Conservation (phyloP, 35 echinoderm and acorn worm species). For the Ophioderma brevispina region DNA sequence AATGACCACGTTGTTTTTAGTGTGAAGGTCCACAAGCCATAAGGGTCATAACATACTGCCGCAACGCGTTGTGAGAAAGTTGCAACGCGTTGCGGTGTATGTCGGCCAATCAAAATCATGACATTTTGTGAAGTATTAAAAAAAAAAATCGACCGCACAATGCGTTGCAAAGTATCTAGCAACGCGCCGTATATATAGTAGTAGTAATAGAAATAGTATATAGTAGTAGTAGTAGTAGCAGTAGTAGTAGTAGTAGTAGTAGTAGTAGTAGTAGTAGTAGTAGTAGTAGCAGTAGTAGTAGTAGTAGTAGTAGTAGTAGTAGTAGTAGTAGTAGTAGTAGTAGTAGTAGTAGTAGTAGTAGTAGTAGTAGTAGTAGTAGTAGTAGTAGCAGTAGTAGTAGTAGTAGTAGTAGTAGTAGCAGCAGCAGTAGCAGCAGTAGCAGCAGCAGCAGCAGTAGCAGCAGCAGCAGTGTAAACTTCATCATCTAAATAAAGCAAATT, state of each 20-base stretch:
- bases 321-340: background rate
- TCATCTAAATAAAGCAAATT: background rate
- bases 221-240: too few species aligned
- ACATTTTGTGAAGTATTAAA: too few species aligned
- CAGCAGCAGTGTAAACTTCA: background rate
- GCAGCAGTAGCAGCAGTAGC: background rate
- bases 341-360: background rate
- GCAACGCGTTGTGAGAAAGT: too few species aligned
- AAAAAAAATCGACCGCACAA: too few species aligned
- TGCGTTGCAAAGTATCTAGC: too few species aligned
- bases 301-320: slow-evolving; percentile 3
- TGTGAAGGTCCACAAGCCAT: too few species aligned
- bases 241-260: slow-evolving; percentile 3
- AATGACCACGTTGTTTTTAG: too few species aligned
- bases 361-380: background rate
- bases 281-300: slow-evolving; percentile 4
- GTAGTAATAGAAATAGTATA: background rate
- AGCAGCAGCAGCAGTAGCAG: background rate
- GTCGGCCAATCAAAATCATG: too few species aligned
- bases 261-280: slow-evolving; percentile 4
- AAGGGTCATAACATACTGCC: too few species aligned
- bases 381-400: background rate
- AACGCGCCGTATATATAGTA: too few species aligned
- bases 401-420: background rate
- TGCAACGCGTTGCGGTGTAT: too few species aligned